Conservation (phyloP, 1,140 invertebrate genomes). For the Conus betulinus region DNA sequence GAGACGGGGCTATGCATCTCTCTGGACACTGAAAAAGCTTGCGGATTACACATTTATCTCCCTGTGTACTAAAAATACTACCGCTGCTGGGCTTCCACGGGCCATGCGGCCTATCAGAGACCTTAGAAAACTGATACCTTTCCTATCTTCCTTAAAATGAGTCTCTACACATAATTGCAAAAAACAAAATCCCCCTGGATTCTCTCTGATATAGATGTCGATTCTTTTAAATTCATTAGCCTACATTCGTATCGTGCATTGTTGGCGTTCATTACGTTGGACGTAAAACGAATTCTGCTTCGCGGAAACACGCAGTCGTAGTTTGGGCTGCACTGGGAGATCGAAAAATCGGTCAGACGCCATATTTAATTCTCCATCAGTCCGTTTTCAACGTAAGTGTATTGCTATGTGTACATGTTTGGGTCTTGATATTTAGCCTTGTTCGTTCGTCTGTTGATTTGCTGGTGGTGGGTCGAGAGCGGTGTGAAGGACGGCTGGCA, state of each 20-base stretch:
- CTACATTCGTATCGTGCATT: too few species aligned
- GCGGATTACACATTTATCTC: neutral
- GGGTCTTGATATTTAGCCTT: neutral
- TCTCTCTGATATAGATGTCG: too few species aligned
- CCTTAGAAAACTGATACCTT: too few species aligned
- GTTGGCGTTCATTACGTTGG: too few species aligned
- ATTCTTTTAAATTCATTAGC: too few species aligned
- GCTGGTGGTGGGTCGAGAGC: slow-evolving; percentile 28
- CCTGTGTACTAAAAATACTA: neutral
- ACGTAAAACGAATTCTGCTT: slow-evolving; percentile 10
- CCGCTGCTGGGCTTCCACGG: neutral
- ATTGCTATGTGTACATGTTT: neutral
- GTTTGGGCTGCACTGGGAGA: slow-evolving; percentile 20
- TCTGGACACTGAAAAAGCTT: neutral
- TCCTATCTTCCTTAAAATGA: too few species aligned
- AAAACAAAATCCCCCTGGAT: too few species aligned
- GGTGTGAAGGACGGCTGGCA: slow-evolving; percentile 51
- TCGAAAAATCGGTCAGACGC: slow-evolving; percentile 39
- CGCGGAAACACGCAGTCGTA: slow-evolving; percentile 35
- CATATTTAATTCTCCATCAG: slow-evolving; percentile 37
- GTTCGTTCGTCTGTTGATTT: slow-evolving; percentile 19
- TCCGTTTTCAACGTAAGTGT: slow-evolving; percentile 14
- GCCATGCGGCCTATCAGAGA: too few species aligned
- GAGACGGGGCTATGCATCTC: too few species aligned
- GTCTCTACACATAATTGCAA: too few species aligned